Conservation (phyloP, 2,888 invertebrate genomes). For the Drepana falcataria region DNA sequence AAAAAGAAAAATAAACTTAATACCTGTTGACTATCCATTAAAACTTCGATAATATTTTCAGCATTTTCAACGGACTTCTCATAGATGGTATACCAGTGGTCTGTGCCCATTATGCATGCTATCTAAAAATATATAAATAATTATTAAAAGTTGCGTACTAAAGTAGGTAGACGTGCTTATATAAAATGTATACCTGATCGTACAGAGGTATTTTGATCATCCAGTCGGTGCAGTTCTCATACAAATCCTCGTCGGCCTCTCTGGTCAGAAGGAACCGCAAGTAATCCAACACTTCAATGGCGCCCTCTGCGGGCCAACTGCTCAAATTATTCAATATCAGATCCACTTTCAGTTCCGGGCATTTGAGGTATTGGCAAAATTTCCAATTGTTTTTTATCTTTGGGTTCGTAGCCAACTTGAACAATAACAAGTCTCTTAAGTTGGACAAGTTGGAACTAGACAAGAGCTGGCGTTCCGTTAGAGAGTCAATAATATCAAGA, state of each 20-base stretch:
- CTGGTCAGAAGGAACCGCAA: conserved; percentile 63
- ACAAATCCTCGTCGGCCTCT: conserved; percentile 56
- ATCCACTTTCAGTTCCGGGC: conserved; percentile 68
- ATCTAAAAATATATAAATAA: conserved; percentile 56
- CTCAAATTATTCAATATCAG: conserved; percentile 75
- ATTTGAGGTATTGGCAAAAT: conserved; percentile 72
- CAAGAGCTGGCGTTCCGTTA: conserved; percentile 77
- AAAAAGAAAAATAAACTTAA: conserved; percentile 1
- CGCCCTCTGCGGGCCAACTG: conserved; percentile 78
- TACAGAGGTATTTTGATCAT: conserved; percentile 81
- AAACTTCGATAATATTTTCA: conserved; percentile 70
- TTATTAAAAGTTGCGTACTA: neutral
- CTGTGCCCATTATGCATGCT: conserved; percentile 71
- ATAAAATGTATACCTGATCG: conserved; percentile 66
- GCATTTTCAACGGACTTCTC: conserved; percentile 75
- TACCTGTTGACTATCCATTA: conserved; percentile 78
- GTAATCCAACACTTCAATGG: conserved; percentile 70
- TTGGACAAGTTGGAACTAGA: conserved; percentile 74
- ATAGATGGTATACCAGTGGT: conserved; percentile 80
- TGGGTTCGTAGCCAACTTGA: conserved; percentile 75
- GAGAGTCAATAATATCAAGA: conserved; percentile 74
- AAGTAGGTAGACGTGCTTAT: too few relatives aligned
- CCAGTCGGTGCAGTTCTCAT: conserved; percentile 74
- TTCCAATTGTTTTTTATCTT: conserved; percentile 68
- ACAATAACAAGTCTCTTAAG: conserved; percentile 79